Base-by-base conservation (phyloP, 2,888 invertebrate genomes). In the Caenorhabditis angaria region DNA sequence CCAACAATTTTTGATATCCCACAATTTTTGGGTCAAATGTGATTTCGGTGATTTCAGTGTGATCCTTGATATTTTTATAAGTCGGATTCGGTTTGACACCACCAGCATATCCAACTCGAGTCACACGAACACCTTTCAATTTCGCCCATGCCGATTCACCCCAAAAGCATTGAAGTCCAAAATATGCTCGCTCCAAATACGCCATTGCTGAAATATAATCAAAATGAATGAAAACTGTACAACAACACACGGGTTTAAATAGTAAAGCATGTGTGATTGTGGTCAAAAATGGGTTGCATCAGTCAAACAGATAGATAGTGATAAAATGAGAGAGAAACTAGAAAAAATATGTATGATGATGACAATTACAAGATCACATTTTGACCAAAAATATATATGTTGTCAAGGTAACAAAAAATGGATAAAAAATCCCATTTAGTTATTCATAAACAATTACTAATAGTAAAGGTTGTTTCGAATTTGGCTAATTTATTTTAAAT, bases 51-150 rank as follows among this genome's bases (percentile, higher is more conserved):
- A 94, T 93, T 90, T 97, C 97, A 6, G 86, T 87, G 61, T 86
- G 83, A 58, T 86, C 86, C 20, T 82, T 82, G 67, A 85, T 86
- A 88, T 91, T 92, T 87, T 91, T 92, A 88, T 97, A 97, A 53
- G 92, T 92, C 74, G 96, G 96, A 87, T 92, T 91, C 75, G 91
- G 90, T 58, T 91, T 91, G 58, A 92, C 92, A 54, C 97, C 97
- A 18, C 95, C 96, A 1, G 94, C 91, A 89, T 94, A 97, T 20
- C 97, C 97, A 32, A 96, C 96, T 76, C 93, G 91, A n/a, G 97
- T 97, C 67, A 94, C 91, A 60, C 95, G 88, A 24, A 97, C 93
- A 62, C 81, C 81, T 56, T 65, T 72, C 50, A 86, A 55, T 67
- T 85, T 84, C 24, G 86, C 86, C 66, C 84, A 86, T 12, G 82